Base-by-base conservation (phyloP, 2,797 vertebrate genomes). In the Ceyx erithaca region DNA sequence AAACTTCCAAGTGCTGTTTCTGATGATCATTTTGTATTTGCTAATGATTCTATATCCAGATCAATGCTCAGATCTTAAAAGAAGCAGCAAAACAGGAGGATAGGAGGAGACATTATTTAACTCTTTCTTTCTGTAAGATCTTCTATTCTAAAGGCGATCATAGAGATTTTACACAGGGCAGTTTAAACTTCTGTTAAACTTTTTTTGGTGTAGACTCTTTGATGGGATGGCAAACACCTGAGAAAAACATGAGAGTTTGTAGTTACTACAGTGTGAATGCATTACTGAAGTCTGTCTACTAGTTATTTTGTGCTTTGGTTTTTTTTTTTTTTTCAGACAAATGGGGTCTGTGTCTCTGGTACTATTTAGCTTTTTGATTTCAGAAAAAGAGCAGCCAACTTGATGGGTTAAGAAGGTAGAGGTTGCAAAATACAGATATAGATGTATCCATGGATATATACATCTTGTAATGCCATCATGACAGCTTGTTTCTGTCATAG, bases 201-300 rank as follows among this genome's bases (percentile, higher is more conserved):
- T 72, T 45, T 51, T 35, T 55, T 26, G 10, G 8, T 75, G 28
- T 48, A 45, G 40, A 12, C 17, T 82, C 9, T 86, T 31, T 31
- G 21, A 1, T 0, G 58, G 31, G 20, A 7, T 72, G 48, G 76
- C 4, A 25, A 43, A 54, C 3, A 3, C n/a, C 18, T 51, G 37
- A 14, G 37, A 33, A 69, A 21, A 2, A 1, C 35, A 11, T 58
- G 14, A 13, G n/a, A 9, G 20, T 11, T 49, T 80, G 57, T 71
- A 63, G 28, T 64, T 37, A 9, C 11, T 71, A 0, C 4, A 58
- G 0, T 20, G 4, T 0, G 7, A 72, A 15, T 30, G 16, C 23
- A 10, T 57, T 67, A 1, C 28, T 22, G 6, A 40, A 5, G 3
- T 61, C 70, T 83, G 37, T 62, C 26, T 46, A 13, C 30, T 52